Evolutionary conservation across 2,797 vertebrate genomes (phyloP), one percentile per base, ranked within the genome.

Genomic region (Spea hammondii): DNA sequence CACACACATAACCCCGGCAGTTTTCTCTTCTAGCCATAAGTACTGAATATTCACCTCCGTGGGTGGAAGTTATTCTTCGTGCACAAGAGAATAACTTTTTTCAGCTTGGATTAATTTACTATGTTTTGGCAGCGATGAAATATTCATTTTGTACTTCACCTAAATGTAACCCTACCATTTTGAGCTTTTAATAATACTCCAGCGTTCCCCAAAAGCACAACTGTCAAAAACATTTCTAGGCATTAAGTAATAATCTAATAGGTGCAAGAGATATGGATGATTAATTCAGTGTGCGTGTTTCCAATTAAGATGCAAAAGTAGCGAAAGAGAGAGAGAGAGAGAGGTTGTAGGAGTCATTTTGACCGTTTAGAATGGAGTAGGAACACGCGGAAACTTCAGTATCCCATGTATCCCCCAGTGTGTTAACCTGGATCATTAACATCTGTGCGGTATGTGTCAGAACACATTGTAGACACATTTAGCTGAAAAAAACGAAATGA

Each of bases 81-180:
- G 54, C 17, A 57, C 62, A 47, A 68, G 53, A 77, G 70, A 48
- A 81, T 64, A 81, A 81, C 44, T 53, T 53, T 53, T 53, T 53
- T 54, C 74, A 77, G 74, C 79, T 82, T 77, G 79, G 66, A 82
- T 73, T 77, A 32, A 82, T 82, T 82, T 82, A 62, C 70, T 54
- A 14, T 47, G 55, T 72, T 81, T 68, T 77, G 79, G 74, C 74
- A 75, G 57, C 53, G 64, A 64, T 14, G 70, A 79, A 74, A 74
- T 74, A 70, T 79, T 70, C 66, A 53, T 76, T 62, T 81, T 72
- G 74, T 67, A 74, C 57, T 80, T 76, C 74, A 81, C 74, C 79
- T 77, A 74, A 44, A 47, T 77, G 17, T 72, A 76, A 71, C 67
- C 77, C 45, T 44, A 64, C 70, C 17, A 60, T 53, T 48, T 10